Percentiles rank a stretch among this genome's conserved stretches.
Conservation (phyloP, 2,888 invertebrate species). For the Meiosimyza platycephala region DNA sequence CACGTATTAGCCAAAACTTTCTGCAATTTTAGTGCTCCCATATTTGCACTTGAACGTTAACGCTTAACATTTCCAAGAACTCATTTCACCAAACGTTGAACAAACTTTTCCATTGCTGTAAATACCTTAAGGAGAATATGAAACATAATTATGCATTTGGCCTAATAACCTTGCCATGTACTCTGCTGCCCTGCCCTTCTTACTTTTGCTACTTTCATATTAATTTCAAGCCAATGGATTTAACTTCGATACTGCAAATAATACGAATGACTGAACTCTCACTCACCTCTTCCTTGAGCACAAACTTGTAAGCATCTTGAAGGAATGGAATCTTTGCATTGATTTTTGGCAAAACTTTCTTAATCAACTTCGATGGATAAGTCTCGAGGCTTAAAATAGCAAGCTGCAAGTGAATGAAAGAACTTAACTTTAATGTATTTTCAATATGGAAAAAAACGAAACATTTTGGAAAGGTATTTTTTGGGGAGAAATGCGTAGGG, state of each 20-base stretch:
- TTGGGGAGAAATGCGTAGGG: background rate
- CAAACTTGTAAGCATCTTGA: conserved; percentile 60
- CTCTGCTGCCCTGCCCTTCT: background rate
- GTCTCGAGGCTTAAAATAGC: conserved; percentile 58
- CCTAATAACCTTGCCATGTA: background rate
- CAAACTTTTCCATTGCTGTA: too few relatives aligned
- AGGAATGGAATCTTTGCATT: conserved; percentile 55
- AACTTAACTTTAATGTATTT: conserved; percentile 35
- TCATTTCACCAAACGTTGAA: too few relatives aligned
- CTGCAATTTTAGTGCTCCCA: too few relatives aligned
- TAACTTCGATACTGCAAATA: background rate
- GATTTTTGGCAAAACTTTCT: conserved; percentile 60
- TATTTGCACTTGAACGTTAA: too few relatives aligned
- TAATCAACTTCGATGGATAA: conserved; percentile 64
- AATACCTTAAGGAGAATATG: conserved; percentile 9
- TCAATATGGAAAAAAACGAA: background rate
- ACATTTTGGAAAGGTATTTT: background rate
- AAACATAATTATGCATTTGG: conserved; percentile 17
- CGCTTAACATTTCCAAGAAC: too few relatives aligned
- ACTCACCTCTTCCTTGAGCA: conserved; percentile 62
- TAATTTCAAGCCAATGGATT: background rate
- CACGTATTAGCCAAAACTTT: too few relatives aligned
- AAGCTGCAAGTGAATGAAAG: conserved; percentile 52
- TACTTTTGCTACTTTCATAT: conserved; percentile 22
- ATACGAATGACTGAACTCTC: conserved; percentile 40